Evolutionary conservation across 2,888 invertebrate species (phyloP).

Genomic region (Epicampocera succincta): DNA sequence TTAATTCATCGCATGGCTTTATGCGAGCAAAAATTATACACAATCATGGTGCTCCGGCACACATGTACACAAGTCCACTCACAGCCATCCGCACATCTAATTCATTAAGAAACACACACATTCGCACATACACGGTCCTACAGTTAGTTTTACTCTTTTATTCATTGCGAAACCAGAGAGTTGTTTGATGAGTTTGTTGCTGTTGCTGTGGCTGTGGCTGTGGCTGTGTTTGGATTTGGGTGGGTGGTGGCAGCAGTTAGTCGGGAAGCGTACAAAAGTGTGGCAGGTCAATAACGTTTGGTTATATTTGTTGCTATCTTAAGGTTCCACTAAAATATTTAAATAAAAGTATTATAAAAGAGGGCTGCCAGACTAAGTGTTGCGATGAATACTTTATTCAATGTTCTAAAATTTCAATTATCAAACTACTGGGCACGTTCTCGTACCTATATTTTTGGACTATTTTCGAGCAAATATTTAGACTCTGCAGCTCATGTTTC

Average conservation of each 20-base stretch:
- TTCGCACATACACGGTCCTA: too few species aligned
- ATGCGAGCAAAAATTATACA: constrained; percentile 47
- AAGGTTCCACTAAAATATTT: constrained; percentile 43
- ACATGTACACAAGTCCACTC: not conserved
- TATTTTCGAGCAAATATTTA: too few species aligned
- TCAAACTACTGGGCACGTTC: too few species aligned
- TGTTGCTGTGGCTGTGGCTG: constrained; percentile 36
- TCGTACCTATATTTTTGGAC: too few species aligned
- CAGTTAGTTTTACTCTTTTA: constrained; percentile 16
- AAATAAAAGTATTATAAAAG: constrained; percentile 5
- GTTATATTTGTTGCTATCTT: constrained; percentile 65
- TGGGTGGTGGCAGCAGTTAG: constrained; percentile 13
- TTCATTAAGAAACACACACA: constrained; percentile 5
- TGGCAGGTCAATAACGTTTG: constrained; percentile 69
- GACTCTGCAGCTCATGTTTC: too few species aligned
- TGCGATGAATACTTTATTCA: not conserved
- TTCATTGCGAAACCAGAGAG: constrained; percentile 50
- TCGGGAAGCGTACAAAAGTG: constrained; percentile 58
- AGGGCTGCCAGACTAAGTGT: constrained; percentile 12
- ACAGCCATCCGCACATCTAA: constrained; percentile 1
- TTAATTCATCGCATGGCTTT: constrained; percentile 57
- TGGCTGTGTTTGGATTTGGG: not conserved
- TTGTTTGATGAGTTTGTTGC: constrained; percentile 36
- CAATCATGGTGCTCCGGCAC: not conserved
- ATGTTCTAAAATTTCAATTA: not conserved